Evolutionary conservation across 2,797 vertebrate species (phyloP), one percentile per base, ranked within the genome.

Genomic region (Triplophysa bombifrons): DNA sequence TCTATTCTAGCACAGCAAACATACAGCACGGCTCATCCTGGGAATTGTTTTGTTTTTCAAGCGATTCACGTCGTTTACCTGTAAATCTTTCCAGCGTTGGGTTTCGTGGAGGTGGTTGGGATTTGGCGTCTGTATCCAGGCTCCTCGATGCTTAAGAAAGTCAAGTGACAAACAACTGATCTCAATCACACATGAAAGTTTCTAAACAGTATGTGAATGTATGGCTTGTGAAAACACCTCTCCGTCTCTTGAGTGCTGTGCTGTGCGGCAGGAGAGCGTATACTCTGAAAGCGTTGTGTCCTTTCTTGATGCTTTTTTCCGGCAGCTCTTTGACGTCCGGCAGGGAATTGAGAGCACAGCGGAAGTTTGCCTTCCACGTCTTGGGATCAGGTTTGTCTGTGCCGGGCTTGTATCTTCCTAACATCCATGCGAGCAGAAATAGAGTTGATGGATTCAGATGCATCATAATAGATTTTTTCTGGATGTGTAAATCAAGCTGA

Each of bases 361-460:
- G 90, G 85, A 95, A 95, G 79, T 95, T 95, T 0, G 94, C 94
- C 83, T 95, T 95, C 94, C 94, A 95, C 0, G 94, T 94, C 87
- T 95, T 95, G 9, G 94, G 93, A 78, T 95, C 94, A 0, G 93
- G 93, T 22, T 91, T 91, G 88, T 95, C 92, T 86, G 89, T 88
- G 19, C 89, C 93, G 11, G 93, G 93, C 78, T 81, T 91, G 79
- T 92, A 93, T 64, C 92, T 90, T 5, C 93, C 94, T 95, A 67
- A 74, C 80, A 78, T 25, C 30, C 46, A 66, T 10, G 6, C 34
- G 3, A 63, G 46, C 14, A 82, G 14, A 13, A 30, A 30, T 4
- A 4, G 30, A 30, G 30, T 30, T 30, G 30, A 30, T 5, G 4
- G 30, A 60, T 44, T 48, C 10, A 64, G 17, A 41, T 11, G 41